Conservation (phyloP, 1,140 invertebrate species). For the Diorhabda carinulata region DNA sequence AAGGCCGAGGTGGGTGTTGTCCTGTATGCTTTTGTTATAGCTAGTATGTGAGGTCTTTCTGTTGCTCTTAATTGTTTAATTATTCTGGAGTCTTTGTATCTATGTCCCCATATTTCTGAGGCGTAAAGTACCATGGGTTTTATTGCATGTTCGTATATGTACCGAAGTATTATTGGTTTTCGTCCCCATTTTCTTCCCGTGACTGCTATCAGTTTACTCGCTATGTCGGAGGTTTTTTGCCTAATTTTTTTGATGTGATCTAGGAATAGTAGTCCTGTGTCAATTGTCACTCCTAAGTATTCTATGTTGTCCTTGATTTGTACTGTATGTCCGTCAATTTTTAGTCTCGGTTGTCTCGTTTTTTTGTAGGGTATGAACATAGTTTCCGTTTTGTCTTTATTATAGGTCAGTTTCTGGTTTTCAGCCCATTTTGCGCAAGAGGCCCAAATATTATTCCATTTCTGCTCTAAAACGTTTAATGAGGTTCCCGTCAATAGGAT, state of each 20-base stretch:
- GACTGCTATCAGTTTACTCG: background rate
- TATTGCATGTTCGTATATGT: too few relatives aligned
- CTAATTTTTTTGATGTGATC: slow-evolving; percentile 24
- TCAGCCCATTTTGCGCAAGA: slow-evolving; percentile 6
- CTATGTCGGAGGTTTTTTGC: slow-evolving; percentile 3
- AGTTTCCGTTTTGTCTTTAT: slow-evolving; percentile 24
- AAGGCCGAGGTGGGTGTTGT: slow-evolving; percentile 18
- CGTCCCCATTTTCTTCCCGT: background rate
- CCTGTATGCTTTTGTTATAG: background rate
- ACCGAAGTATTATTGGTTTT: slow-evolving; percentile 3
- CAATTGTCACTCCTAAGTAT: slow-evolving; percentile 28
- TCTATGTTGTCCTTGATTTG: slow-evolving; percentile 7
- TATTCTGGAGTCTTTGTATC: slow-evolving; percentile 10
- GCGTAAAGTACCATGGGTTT: background rate
- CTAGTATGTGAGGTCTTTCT: slow-evolving; percentile 23
- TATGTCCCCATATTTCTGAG: too few relatives aligned
- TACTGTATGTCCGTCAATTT: slow-evolving; percentile 9
- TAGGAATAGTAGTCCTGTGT: slow-evolving; percentile 18
- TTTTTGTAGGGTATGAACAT: slow-evolving; percentile 20
- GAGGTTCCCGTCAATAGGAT: slow-evolving; percentile 21
- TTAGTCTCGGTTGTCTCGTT: slow-evolving; percentile 21
- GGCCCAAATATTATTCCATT: slow-evolving; percentile 15
- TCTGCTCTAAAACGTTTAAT: slow-evolving; percentile 14
- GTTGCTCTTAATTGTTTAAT: slow-evolving; percentile 21
- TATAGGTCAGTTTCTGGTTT: slow-evolving; percentile 19